Base-by-base conservation (phyloP, 2,888 invertebrate genomes). In the Ischnus inquisitorius region DNA sequence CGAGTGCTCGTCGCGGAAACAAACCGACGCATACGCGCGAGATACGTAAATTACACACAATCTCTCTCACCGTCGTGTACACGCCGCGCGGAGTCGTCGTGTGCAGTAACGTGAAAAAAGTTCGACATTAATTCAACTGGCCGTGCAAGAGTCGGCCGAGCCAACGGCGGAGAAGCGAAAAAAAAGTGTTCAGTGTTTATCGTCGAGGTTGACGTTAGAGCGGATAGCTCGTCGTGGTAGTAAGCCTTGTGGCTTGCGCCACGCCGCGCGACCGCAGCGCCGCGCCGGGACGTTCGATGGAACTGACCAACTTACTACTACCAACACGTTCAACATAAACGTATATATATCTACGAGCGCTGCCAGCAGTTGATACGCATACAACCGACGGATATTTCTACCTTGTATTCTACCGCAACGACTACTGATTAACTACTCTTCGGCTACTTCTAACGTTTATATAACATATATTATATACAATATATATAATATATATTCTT, bases 181-280 rank as follows among this genome's bases (percentile, higher is more conserved):
- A 60, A 54, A 57, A 68, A 43, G 48, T 72, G 57, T 34, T 22
- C 22, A 19, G 51, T 54, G 64, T 74, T 83, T 79, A 39, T 79
- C 46, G 48, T 79, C 51, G 72, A 83, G 83, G 51, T 80, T 74
- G 80, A 81, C 68, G 62, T 19, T 68, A 65, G 82, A 74, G 84
- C 80, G 79, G 82, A 79, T 81, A 12, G 48, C 72, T 12, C n/a
- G 25, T 25, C 81, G 81, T 81, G 57, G 39, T 39, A 57, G 34
- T 68, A 34, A 72, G 69, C 41, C 72, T 84, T 86, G 88, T 85
- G 88, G 88, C 88, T 88, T 86, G 87, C 87, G 88, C 88, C 88
- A 89, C 88, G 86, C 79, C 85, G 84, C 82, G 85, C 85, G 85
- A 88, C 81, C 87, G 86, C 80, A 85, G 89, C 90, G 86, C 85